phyloP scores from a whole-genome alignment of 2,888 invertebrate genomes.

The Sylvicola fuscatus region DNA sequence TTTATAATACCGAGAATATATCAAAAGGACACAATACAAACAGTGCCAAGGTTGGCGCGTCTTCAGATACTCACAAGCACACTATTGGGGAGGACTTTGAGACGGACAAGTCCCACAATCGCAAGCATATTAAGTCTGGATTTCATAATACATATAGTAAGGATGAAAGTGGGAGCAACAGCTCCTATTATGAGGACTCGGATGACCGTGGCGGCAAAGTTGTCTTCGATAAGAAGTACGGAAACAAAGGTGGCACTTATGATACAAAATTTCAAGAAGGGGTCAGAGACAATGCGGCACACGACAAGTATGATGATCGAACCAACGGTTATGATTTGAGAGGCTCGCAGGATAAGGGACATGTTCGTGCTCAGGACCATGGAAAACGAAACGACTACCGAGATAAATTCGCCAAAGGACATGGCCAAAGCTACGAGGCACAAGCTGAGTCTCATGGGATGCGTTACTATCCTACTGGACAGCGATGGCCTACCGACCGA shows the following conservation, averaged over 20 bases:
- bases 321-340: slow-evolving; percentile 4
- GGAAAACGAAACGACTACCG: slow-evolving; percentile 6
- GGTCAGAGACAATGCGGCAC: slow-evolving; percentile 3
- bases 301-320: slow-evolving; percentile 6
- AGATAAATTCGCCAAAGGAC: slow-evolving; percentile 4
- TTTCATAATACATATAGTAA: slow-evolving; percentile 49
- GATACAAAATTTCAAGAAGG: slow-evolving; percentile 6
- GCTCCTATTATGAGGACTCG: slow-evolving; percentile 44
- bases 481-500: too few relatives aligned
- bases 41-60: slow-evolving; percentile 4
- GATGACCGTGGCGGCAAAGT: slow-evolving; percentile 25
- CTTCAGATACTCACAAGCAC: slow-evolving; percentile 4
- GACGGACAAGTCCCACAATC: slow-evolving; percentile 33
- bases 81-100: slow-evolving; percentile 7
- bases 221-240: slow-evolving; percentile 13
- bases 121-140: slow-evolving; percentile 46
- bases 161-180: slow-evolving; percentile 46
- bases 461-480: too few relatives aligned
- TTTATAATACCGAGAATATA: slow-evolving; percentile 6
- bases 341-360: slow-evolving; percentile 5
- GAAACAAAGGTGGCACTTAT: slow-evolving; percentile 5
- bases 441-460: background rate
- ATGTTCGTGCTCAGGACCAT: slow-evolving; percentile 5
- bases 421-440: slow-evolving; percentile 5
- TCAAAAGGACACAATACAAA: slow-evolving; percentile 5